A percentile compares a stretch with the other conserved stretches of the same genome.
Conservation (phyloP, 2,888 invertebrate species). For the Ophonus ardosiacus region DNA sequence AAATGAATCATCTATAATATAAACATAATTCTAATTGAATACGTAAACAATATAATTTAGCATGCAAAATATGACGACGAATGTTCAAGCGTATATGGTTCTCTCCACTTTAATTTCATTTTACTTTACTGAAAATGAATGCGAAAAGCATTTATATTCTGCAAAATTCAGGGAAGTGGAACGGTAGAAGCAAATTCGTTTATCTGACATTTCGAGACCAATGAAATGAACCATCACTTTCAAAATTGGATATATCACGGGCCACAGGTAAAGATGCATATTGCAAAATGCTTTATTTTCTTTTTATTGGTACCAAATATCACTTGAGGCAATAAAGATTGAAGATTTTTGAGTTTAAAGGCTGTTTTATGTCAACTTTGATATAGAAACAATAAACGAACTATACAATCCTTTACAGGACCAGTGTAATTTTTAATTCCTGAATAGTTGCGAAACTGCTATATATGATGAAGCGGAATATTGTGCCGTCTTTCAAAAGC, state of each 20-base stretch:
- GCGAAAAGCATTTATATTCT: not conserved
- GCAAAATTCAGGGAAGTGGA: not conserved
- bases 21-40: not conserved
- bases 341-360: not conserved
- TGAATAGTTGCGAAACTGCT: no score
- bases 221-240: constrained; percentile 6
- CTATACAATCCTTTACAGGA: no score
- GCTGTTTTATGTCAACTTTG: no score
- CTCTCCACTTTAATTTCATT: constrained; percentile 4
- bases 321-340: not conserved
- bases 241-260: not conserved
- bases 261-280: constrained; percentile 2
- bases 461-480: no score
- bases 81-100: not conserved
- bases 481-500: no score
- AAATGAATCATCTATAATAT: not conserved
- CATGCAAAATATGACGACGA: not conserved
- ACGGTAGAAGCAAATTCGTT: constrained; percentile 17
- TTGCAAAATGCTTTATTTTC: not conserved
- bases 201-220: constrained; percentile 2
- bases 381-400: no score
- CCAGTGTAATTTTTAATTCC: no score
- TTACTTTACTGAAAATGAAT: not conserved
- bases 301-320: not conserved
- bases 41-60: not conserved